Evolutionary conservation across 2,888 invertebrate species (phyloP).

Genomic region (Octodonta nipae): DNA sequence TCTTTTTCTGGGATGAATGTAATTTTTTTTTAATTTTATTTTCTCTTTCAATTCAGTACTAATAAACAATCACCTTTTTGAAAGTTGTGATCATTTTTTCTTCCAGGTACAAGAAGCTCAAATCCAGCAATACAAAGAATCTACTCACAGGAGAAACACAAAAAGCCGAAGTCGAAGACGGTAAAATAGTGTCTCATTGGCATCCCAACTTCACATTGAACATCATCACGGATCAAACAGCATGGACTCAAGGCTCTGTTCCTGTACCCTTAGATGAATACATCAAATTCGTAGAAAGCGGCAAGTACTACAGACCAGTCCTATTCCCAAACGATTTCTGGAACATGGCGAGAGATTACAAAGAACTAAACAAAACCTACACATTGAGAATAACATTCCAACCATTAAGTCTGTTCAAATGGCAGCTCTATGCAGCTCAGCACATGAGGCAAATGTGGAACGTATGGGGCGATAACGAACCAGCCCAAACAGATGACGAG

Average conservation of each 20-base stretch:
- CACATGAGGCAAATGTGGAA: constrained; percentile 73
- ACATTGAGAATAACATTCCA: constrained; percentile 64
- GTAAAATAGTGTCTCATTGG: constrained; percentile 94
- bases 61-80: too few species aligned
- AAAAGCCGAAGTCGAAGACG: constrained; percentile 63
- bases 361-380: constrained; percentile 69
- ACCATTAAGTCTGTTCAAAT: constrained; percentile 90
- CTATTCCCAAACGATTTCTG: constrained; percentile 95
- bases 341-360: constrained; percentile 93
- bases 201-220: constrained; percentile 96
- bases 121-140: constrained; percentile 80
- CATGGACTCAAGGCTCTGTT: constrained; percentile 82
- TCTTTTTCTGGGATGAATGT: too few species aligned
- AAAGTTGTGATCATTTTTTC: too few species aligned
- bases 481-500: constrained; percentile 71
- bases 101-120: constrained; percentile 67
- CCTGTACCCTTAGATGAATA: constrained; percentile 87
- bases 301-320: constrained; percentile 82
- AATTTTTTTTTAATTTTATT: too few species aligned
- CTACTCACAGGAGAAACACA: constrained; percentile 83
- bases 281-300: constrained; percentile 76
- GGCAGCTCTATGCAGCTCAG: constrained; percentile 97
- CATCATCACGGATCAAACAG: constrained; percentile 87
- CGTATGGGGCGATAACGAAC: constrained; percentile 50
- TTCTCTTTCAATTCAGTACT: too few species aligned